Conservation (phyloP, 2,113 vertebrate genomes). For the Sigmodon hispidus region DNA sequence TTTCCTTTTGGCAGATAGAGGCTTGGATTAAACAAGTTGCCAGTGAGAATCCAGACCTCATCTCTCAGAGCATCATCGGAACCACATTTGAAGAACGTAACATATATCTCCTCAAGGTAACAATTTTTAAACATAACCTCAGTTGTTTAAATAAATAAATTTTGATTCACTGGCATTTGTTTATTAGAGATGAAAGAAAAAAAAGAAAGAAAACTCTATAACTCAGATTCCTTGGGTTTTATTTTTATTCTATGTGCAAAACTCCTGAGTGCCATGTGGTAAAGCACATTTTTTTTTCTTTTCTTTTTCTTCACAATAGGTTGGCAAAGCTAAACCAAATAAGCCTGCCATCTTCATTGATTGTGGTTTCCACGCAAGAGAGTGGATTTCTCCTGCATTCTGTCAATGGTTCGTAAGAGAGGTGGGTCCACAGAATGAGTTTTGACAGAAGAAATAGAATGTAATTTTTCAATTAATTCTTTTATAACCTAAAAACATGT, state of each 20-base stretch:
- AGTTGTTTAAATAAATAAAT: constrained; percentile 54
- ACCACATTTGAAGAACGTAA: constrained; percentile 90
- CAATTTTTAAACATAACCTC: constrained; percentile 32
- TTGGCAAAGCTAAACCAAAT: constrained; percentile 88
- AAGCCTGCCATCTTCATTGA: constrained; percentile 96
- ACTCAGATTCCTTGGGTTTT: constrained; percentile 43
- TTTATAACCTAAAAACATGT: constrained; percentile 31
- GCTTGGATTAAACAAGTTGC: constrained; percentile 89
- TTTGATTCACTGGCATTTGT: constrained; percentile 60
- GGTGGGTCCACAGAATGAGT: constrained; percentile 83
- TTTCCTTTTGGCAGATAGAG: constrained; percentile 87
- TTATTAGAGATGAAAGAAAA: neutral
- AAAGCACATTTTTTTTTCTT: constrained; percentile 22
- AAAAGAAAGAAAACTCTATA: neutral
- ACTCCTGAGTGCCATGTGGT: too few species aligned
- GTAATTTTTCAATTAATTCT: neutral
- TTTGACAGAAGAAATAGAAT: neutral
- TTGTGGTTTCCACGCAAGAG: constrained; percentile 96
- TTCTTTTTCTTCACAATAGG: constrained; percentile 80
- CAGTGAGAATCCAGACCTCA: constrained; percentile 86
- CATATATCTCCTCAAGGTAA: constrained; percentile 94
- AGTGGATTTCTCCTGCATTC: constrained; percentile 97
- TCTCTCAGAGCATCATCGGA: constrained; percentile 91
- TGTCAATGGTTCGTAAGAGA: constrained; percentile 98
- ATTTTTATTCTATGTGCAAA: constrained; percentile 54